These are phyloP conservation scores for Pseudoips prasinana DNA, from an alignment of 2,888 invertebrate genomes.

Conservation along the genomic window DNA sequence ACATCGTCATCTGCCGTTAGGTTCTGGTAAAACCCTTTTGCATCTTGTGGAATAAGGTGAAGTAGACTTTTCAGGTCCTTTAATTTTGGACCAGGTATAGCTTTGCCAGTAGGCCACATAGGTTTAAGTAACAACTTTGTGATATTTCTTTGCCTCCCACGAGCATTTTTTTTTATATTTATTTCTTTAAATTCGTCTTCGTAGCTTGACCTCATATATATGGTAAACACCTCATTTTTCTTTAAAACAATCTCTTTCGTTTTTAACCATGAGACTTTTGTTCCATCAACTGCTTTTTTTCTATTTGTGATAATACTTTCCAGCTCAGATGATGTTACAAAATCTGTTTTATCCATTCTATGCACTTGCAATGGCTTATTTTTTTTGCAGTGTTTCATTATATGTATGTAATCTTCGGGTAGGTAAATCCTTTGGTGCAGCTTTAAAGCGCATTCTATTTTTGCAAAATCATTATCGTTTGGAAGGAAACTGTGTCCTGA, in stretches of 20 bases:
- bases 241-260: constrained; percentile 5
- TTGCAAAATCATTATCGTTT: constrained; percentile 14
- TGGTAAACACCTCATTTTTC: constrained; percentile 2
- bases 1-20: constrained; percentile 6
- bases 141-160: constrained; percentile 2
- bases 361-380: constrained; percentile 15
- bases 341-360: constrained; percentile 11
- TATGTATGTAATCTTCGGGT: constrained; percentile 16
- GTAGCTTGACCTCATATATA: constrained; percentile 3
- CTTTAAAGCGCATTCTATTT: constrained; percentile 16
- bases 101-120: constrained; percentile 5
- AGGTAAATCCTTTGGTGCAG: constrained; percentile 12
- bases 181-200: constrained; percentile 3
- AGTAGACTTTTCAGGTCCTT: constrained; percentile 13
- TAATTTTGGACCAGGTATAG: constrained; percentile 10
- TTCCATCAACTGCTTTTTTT: constrained; percentile 5
- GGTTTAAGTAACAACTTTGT: constrained; percentile 4
- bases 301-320: constrained; percentile 3
- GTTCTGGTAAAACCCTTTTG: constrained; percentile 7
- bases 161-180: constrained; percentile 3
- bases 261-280: constrained; percentile 5
- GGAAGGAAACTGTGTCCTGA: constrained; percentile 16
- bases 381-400: constrained; percentile 14
- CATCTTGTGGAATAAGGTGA: constrained; percentile 11
- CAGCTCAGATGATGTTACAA: constrained; percentile 7